phyloP scores from a whole-genome alignment of 2,113 vertebrate species.

The Neolamprologus hecqui region DNA sequence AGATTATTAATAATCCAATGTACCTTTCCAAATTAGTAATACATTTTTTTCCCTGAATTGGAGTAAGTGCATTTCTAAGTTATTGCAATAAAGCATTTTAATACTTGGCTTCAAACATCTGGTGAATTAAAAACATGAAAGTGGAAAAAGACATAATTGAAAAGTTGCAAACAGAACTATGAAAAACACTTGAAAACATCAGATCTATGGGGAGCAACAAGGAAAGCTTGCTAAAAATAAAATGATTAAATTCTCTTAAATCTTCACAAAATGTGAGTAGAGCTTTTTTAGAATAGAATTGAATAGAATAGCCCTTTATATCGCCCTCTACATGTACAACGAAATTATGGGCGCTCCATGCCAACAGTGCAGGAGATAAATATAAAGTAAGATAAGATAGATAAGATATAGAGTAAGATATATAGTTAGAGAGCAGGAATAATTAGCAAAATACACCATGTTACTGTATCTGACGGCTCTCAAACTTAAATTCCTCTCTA shows the following conservation, averaged over 20 bases:
- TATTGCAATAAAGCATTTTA: background rate
- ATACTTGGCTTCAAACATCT: background rate
- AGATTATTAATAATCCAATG: background rate
- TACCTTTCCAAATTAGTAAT: background rate
- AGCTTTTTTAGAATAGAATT: background rate
- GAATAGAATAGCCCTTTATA: background rate
- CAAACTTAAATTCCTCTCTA: background rate
- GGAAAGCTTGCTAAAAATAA: background rate
- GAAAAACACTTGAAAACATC: background rate
- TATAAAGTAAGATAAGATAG: background rate
- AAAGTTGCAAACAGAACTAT: background rate
- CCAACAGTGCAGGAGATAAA: background rate
- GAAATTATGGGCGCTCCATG: background rate
- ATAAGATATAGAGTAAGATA: background rate
- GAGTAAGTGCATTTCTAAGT: background rate
- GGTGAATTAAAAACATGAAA: background rate
- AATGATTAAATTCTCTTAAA: background rate
- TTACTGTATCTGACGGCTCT: background rate
- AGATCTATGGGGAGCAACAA: background rate
- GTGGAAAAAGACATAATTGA: background rate
- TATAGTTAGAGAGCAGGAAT: background rate
- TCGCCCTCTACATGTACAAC: background rate
- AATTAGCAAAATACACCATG: background rate
- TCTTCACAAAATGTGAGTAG: background rate
- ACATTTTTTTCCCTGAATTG: background rate